Percentiles rank a stretch among this genome's conserved stretches.
phyloP scores from a whole-genome alignment of 2,113 vertebrate species.

The Bostrychus sinensis region DNA sequence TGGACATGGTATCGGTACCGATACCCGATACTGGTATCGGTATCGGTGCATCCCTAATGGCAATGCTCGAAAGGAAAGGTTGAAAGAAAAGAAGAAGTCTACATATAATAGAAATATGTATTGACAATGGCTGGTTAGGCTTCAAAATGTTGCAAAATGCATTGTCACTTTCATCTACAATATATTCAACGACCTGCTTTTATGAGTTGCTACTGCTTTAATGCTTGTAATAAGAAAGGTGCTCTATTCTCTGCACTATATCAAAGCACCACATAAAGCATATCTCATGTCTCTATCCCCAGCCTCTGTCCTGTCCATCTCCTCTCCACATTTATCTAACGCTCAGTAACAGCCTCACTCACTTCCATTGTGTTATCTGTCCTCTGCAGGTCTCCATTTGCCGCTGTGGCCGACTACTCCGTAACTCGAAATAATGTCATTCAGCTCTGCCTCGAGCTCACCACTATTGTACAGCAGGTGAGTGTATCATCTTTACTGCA shows the following conservation, averaged over 20 bases:
- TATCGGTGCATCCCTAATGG: too few relatives aligned
- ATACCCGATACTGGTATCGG: too few relatives aligned
- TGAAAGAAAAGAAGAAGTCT: too few relatives aligned
- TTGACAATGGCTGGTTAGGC: too few relatives aligned
- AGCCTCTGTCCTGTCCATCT: conserved; percentile 24
- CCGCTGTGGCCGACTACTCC: conserved; percentile 97
- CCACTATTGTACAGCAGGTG: conserved; percentile 97
- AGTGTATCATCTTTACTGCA: conserved; percentile 41
- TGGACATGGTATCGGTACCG: too few relatives aligned
- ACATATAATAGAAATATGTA: too few relatives aligned
- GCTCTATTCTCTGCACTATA: background rate
- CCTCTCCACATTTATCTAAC: conserved; percentile 34
- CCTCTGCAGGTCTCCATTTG: conserved; percentile 91
- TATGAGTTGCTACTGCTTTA: too few relatives aligned
- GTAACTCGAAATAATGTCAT: conserved; percentile 98
- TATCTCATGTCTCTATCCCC: background rate
- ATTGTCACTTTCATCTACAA: too few relatives aligned
- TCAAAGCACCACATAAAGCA: background rate
- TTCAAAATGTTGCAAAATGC: too few relatives aligned
- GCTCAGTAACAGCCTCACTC: conserved; percentile 36
- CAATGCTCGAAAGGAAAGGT: too few relatives aligned
- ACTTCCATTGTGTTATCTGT: conserved; percentile 53
- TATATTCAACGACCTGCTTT: too few relatives aligned
- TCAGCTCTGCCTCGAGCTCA: conserved; percentile 98
- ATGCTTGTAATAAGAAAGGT: background rate